Conservation (phyloP, 2,113 vertebrate species). For the Cyprinus carpio region DNA sequence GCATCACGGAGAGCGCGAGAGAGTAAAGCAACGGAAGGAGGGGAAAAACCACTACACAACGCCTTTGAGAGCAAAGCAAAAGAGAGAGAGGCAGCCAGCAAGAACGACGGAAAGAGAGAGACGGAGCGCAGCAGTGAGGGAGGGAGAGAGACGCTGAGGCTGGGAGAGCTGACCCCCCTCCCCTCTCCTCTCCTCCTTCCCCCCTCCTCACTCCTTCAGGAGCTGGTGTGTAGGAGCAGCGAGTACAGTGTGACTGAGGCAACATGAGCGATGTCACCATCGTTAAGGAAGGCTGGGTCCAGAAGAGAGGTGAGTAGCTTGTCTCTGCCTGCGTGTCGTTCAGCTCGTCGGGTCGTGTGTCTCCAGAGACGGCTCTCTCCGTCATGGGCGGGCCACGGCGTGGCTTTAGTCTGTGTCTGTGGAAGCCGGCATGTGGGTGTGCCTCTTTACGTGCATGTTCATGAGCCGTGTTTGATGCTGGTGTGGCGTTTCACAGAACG, state of each 20-base stretch:
- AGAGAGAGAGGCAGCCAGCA: slow-evolving; percentile 20
- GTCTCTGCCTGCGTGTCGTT: slow-evolving; percentile 41
- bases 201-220: slow-evolving; percentile 73
- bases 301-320: slow-evolving; percentile 94
- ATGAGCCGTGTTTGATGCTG: not conserved
- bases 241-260: slow-evolving; percentile 85
- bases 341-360: slow-evolving; percentile 36
- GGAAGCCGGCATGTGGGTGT: slow-evolving; percentile 49
- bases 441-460: slow-evolving; percentile 17
- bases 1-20: slow-evolving; percentile 61
- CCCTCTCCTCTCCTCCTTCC: slow-evolving; percentile 52
- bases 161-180: slow-evolving; percentile 74
- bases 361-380: slow-evolving; percentile 40
- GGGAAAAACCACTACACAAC: slow-evolving; percentile 62
- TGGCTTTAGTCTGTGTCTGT: slow-evolving; percentile 57
- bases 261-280: slow-evolving; percentile 99
- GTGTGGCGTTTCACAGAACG: not conserved
- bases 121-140: slow-evolving; percentile 67
- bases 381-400: slow-evolving; percentile 62
- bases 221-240: slow-evolving; percentile 82
- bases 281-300: slow-evolving; percentile 99
- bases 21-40: slow-evolving; percentile 57
- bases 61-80: slow-evolving; percentile 59
- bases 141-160: slow-evolving; percentile 72
- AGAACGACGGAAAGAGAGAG: slow-evolving; percentile 42